Evolutionary conservation across 2,888 invertebrate species (phyloP), one percentile per base, ranked within the genome.

Genomic region (Cheilosia vernalis): DNA sequence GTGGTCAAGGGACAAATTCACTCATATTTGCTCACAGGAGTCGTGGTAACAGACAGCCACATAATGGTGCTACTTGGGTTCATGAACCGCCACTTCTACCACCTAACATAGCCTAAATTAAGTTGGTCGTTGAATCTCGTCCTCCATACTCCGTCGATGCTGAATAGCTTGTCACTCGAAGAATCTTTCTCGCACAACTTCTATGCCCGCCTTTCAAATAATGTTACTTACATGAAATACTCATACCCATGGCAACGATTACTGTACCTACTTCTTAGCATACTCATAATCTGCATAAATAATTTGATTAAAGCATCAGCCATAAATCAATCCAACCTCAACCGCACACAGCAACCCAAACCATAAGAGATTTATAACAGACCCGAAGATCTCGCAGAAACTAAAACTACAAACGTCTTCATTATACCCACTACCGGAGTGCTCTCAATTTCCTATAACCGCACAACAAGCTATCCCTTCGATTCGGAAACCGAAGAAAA

Each of bases 301-400:
- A 63, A 80, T 76, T 76, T 80, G 70, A 76, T 72, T 76, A 66
- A 74, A 63, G 49, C 40, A 66, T 76, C 49, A 47, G 40, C 74
- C 19, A 80, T 85, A 85, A 85, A 85, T 85, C 85, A 85, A 70
- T 76, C 64, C 61, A 42, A 64, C 60, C 66, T 53, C 55, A 69
- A 61, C 66, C 64, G 64, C 69, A 37, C 13, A 13, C 13, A 79
- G 49, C 42, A 79, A 49, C 42, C 64, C 64, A 55, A 60, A 73
- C 64, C 79, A 58, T 66, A 55, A 53, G 73, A 64, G 70, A 58
- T 66, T 74, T 84, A 84, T 74, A 74, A 55, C 69, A 53, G 61
- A 84, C 79, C 79, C 74, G 73, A 55, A 70, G 30, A 21, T 10
- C 24, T 19, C 33, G 27, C 30, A 19, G 33, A 55, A 69, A 53